Evolutionary conservation across 1,140 invertebrate genomes (phyloP).

Genomic region (Sesamia nonagrioides): DNA sequence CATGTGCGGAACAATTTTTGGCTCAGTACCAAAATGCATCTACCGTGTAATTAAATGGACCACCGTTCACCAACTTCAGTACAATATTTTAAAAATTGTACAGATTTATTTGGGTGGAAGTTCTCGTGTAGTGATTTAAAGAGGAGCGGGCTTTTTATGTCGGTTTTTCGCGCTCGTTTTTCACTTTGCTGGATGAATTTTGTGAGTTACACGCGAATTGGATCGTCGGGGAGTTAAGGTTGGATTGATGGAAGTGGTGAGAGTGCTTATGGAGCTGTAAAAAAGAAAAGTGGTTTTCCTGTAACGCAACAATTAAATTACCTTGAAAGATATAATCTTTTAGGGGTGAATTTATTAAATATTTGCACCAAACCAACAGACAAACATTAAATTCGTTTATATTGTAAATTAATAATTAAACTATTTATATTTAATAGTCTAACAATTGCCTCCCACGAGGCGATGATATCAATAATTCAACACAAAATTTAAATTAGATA

Average conservation of each 20-base stretch:
- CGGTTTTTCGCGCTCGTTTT: slow-evolving; percentile 16
- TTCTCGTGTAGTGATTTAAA: slow-evolving; percentile 28
- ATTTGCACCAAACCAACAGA: too few species aligned
- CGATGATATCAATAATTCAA: too few species aligned
- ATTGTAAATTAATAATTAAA: too few species aligned
- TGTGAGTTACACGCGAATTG: neutral
- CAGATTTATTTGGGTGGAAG: slow-evolving; percentile 38
- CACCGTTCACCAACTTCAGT: slow-evolving; percentile 44
- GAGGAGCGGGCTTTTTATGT: slow-evolving; percentile 16
- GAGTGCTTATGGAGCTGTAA: neutral
- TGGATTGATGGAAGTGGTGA: neutral
- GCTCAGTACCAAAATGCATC: slow-evolving; percentile 52
- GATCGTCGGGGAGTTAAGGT: neutral
- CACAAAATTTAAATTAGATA: too few species aligned
- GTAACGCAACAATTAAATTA: too few species aligned
- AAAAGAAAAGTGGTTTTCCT: neutral
- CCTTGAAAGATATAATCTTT: too few species aligned
- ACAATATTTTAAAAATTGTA: slow-evolving; percentile 44
- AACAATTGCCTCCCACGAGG: too few species aligned
- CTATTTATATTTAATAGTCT: too few species aligned
- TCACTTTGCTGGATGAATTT: neutral
- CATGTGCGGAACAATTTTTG: slow-evolving; percentile 53
- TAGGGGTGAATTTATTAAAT: too few species aligned
- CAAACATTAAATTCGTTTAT: too few species aligned
- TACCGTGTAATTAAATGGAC: slow-evolving; percentile 59